These are phyloP conservation scores for Trachythela sp. DNA, from an alignment of 64 coral and sea anemone genomes.

Conservation along the genomic window DNA sequence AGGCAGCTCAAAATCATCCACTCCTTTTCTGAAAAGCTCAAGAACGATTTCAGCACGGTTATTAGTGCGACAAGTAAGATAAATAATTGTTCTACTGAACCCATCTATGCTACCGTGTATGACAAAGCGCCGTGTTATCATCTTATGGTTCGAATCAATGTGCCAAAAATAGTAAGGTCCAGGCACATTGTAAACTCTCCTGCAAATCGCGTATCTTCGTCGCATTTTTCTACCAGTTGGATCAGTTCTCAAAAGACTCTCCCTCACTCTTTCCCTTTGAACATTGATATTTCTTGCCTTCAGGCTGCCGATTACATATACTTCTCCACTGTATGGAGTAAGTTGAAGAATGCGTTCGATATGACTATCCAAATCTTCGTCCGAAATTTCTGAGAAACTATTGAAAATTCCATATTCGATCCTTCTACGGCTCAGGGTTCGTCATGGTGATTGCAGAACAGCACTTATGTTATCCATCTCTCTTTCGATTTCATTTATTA, in stretches of 20 bases:
- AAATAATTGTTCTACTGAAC: not conserved
- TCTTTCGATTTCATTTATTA: not conserved
- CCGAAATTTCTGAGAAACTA: constrained; percentile 11
- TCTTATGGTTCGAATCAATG: not conserved
- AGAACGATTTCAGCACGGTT: not conserved
- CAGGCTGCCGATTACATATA: not conserved
- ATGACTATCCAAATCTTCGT: constrained; percentile 1
- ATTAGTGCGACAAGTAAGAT: not conserved
- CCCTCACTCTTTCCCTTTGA: not conserved
- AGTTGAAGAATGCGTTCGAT: not conserved
- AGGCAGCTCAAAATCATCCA: not conserved
- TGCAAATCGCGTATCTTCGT: not conserved
- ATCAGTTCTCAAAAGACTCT: not conserved
- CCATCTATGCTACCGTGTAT: not conserved
- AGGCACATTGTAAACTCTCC: not conserved
- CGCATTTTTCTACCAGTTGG: not conserved
- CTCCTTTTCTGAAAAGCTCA: not conserved
- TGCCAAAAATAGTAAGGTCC: not conserved
- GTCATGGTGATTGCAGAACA: not conserved
- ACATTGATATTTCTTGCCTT: not conserved
- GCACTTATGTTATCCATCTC: not conserved
- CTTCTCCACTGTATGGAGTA: not conserved
- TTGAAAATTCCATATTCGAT: constrained; percentile 11
- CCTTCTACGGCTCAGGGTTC: too few species aligned
- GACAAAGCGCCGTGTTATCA: not conserved